Conservation (phyloP, 2,888 invertebrate genomes). For the Tuta absoluta region DNA sequence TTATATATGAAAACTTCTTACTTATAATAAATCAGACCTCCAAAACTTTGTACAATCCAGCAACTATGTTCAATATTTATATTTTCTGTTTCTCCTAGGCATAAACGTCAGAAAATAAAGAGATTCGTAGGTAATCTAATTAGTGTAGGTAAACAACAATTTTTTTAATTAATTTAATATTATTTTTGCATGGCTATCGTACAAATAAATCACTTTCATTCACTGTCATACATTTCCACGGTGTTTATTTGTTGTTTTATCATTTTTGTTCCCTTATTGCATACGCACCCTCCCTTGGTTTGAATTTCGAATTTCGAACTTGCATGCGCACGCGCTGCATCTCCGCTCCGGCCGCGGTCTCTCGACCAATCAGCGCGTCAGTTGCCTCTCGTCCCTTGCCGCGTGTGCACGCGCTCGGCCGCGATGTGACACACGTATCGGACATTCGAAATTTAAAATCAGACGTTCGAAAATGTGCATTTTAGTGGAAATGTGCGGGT, state of each 20-base stretch:
- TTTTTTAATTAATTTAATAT: conserved; percentile 18
- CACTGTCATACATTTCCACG: conserved; percentile 11
- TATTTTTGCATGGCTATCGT: conserved; percentile 1
- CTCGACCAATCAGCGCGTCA: conserved; percentile 57
- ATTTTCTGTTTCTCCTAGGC: not conserved
- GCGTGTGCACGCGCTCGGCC: conserved; percentile 49
- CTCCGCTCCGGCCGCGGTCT: conserved; percentile 45
- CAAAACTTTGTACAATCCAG: no score
- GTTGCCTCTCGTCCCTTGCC: conserved; percentile 55
- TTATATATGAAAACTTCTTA: no score
- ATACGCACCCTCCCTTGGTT: conserved; percentile 32
- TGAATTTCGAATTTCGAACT: conserved; percentile 34
- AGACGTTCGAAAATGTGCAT: conserved; percentile 60
- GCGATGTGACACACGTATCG: conserved; percentile 50
- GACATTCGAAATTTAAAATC: conserved; percentile 48
- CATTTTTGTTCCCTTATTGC: conserved; percentile 22
- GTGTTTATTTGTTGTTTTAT: conserved; percentile 25
- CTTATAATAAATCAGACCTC: not conserved
- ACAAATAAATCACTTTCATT: conserved; percentile 19
- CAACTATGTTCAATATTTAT: conserved; percentile 17
- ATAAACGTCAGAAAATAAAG: not conserved
- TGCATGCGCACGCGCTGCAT: conserved; percentile 58
- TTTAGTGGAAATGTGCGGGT: conserved; percentile 68
- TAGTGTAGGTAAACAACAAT: no score
- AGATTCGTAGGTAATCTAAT: no score